A percentile compares a stretch with the other conserved stretches of the same genome.
Conservation (phyloP, 2,113 vertebrate species). For the Silurus meridionalis region DNA sequence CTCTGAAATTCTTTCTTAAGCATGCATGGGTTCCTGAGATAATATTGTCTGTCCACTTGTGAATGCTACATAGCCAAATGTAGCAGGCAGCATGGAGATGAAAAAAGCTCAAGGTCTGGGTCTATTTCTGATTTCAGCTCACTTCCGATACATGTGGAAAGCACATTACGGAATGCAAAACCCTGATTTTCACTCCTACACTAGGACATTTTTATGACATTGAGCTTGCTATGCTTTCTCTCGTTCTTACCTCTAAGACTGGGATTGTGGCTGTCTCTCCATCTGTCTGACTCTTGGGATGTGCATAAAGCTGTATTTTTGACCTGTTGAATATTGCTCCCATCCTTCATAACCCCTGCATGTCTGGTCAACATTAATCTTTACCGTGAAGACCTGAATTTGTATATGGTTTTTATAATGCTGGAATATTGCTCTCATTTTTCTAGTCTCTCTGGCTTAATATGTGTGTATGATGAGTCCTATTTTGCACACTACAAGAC, state of each 20-base stretch:
- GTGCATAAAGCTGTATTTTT: not conserved
- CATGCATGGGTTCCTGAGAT: no score
- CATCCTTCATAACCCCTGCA: conserved; percentile 31
- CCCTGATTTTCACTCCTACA: not conserved
- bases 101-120: not conserved
- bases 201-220: not conserved
- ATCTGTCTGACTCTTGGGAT: conserved; percentile 11
- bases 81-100: conserved; percentile 4
- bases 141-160: not conserved
- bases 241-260: not conserved
- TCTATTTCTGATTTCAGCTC: not conserved
- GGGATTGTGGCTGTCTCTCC: not conserved
- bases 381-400: conserved; percentile 11
- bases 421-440: conserved; percentile 26
- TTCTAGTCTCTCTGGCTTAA: conserved; percentile 4
- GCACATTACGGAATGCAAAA: not conserved
- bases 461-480: not conserved
- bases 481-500: not conserved
- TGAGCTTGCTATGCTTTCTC: not conserved
- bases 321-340: conserved; percentile 39
- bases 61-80: not conserved
- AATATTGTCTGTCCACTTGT: not conserved
- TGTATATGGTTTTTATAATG: conserved; percentile 28
- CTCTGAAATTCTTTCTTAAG: not conserved
- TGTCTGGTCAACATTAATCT: conserved; percentile 14